Evolutionary conservation across 2,888 invertebrate genomes (phyloP), one percentile per base, ranked within the genome.

Genomic region (Plusia festucae): DNA sequence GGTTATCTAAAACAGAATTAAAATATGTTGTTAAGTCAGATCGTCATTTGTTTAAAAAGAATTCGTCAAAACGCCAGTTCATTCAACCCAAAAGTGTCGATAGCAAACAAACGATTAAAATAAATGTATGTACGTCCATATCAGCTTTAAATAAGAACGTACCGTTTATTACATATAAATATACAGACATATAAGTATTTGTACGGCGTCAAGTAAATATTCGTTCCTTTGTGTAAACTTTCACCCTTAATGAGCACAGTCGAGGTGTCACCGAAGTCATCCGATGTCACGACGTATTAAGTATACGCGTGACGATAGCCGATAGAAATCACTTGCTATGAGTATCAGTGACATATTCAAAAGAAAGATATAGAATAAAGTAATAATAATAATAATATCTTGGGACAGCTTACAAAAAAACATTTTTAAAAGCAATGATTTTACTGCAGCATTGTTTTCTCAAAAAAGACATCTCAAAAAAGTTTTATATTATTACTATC

Each of bases 201-300:
- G 70, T 78, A 76, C 65, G 54, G 20, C 57, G 74, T 73, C 70
- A 65, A 75, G 83, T 84, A 85, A 86, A 87, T 85, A 85, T 84
- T 81, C 76, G 76, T 82, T 82, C 81, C 82, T 80, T 82, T 87
- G 84, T 84, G 83, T 87, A 82, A 85, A 86, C 87, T 87, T 87
- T 87, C 86, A 87, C 85, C 85, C 82, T 84, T 86, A 87, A 87
- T 85, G 86, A 87, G 82, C 73, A 81, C 78, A 75, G 79, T 58
- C 76, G 81, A 82, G 78, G 80, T 85, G 85, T 87, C 85, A 86
- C 79, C 78, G 76, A 79, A 84, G 73, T 75, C 76, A 78, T 77
- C 68, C 68, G 72, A 78, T 72, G 72, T 70, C 73, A 67, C 53
- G 70, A 18, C 30, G 40, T 69, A 85, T 84, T 87, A 86, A 82